phyloP scores from a whole-genome alignment of 2,888 invertebrate genomes.

The Spodoptera exigua region DNA sequence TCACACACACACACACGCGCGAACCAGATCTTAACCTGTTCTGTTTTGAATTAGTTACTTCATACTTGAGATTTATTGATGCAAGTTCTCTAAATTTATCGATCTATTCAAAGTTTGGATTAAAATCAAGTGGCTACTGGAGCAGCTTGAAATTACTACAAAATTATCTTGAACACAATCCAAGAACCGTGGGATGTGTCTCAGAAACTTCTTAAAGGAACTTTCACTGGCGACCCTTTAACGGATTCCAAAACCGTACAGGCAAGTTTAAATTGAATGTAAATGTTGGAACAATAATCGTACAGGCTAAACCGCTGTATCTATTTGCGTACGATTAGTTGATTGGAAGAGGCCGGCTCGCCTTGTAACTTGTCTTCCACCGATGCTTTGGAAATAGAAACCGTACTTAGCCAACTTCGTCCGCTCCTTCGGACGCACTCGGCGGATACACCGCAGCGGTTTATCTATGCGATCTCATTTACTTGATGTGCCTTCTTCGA shows the following conservation, averaged over 20 bases:
- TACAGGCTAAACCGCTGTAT: constrained; percentile 48
- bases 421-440: constrained; percentile 52
- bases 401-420: constrained; percentile 57
- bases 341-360: constrained; percentile 43
- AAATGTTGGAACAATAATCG: constrained; percentile 47
- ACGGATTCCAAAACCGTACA: constrained; percentile 30
- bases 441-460: constrained; percentile 18
- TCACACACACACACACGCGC: constrained; percentile 46
- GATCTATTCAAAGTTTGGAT: no score
- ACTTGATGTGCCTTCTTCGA: neutral
- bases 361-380: constrained; percentile 40
- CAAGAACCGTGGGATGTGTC: no score
- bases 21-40: constrained; percentile 61
- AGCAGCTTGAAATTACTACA: no score
- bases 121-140: no score
- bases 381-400: constrained; percentile 67
- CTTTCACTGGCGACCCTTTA: constrained; percentile 16
- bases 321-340: constrained; percentile 56
- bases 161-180: no score
- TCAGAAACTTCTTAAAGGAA: constrained; percentile 18
- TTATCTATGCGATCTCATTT: neutral
- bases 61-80: constrained; percentile 6
- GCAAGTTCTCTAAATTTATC: neutral
- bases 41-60: constrained; percentile 41
- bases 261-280: constrained; percentile 52